These are phyloP conservation scores for Eumacrocentrus americanus DNA, from an alignment of 2,888 invertebrate species.

Conservation along the genomic window DNA sequence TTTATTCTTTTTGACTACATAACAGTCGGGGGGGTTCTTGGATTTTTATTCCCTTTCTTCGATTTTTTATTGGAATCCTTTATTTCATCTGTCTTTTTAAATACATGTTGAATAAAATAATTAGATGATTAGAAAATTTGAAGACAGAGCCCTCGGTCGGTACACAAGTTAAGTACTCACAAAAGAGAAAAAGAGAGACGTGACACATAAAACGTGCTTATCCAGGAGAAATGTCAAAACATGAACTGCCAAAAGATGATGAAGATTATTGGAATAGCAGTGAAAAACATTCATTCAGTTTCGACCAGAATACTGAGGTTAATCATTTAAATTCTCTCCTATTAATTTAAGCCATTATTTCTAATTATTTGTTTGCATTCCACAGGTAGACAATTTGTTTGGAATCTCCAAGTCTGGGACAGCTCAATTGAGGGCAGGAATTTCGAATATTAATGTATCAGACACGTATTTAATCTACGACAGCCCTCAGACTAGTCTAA, in stretches of 20 bases:
- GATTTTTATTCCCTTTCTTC: too few species aligned
- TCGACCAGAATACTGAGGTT: slow-evolving; percentile 76
- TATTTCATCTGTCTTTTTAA: too few species aligned
- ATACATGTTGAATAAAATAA: too few species aligned
- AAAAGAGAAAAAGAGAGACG: too few species aligned
- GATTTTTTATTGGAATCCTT: too few species aligned
- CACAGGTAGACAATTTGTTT: slow-evolving; percentile 66
- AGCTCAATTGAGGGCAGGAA: slow-evolving; percentile 58
- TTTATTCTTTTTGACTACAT: too few species aligned
- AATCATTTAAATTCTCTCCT: slow-evolving; percentile 34
- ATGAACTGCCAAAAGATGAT: slow-evolving; percentile 62
- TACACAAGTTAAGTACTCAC: too few species aligned
- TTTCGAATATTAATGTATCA: slow-evolving; percentile 48
- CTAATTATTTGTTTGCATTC: slow-evolving; percentile 13
- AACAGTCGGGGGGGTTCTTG: too few species aligned
- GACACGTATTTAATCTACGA: slow-evolving; percentile 45
- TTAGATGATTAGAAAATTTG: too few species aligned
- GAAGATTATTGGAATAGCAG: slow-evolving; percentile 83
- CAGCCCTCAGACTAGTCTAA: slow-evolving; percentile 46
- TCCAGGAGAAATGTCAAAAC: slow-evolving; percentile 34
- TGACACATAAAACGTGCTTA: too few species aligned
- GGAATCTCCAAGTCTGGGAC: slow-evolving; percentile 61
- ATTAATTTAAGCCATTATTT: slow-evolving; percentile 28
- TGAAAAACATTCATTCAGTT: slow-evolving; percentile 75
- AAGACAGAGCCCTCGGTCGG: too few species aligned